Evolutionary conservation across 1,140 invertebrate species (phyloP), one percentile per base, ranked within the genome.

Genomic region (Drosophila nigrodunni): DNA sequence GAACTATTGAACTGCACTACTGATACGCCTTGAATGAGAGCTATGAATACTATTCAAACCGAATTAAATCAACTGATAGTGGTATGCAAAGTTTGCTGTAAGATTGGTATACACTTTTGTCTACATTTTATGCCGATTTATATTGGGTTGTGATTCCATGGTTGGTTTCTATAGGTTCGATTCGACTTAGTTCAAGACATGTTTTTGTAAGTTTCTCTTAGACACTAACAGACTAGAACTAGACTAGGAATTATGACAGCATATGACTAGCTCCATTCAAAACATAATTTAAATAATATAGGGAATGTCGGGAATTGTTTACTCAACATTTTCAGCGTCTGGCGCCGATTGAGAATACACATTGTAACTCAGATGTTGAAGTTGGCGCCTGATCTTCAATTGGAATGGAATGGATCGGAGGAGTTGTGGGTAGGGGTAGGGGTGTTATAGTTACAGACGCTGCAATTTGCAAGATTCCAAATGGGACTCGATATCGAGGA

Each of bases 351-450:
- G 11, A 62, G 30, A 35, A 68, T 39, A 34, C 69, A 21, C 52
- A 64, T 55, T 67, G 30, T 73, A 54, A 64, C 30, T 39, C 18
- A 46, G 44, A 39, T 34, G 43, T 47, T 47, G 35, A 21, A 35
- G 34, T 68, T 78, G 76, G 73, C 66, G 74, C 74, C 74, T 49
- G 50, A 74, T 69, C 65, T 55, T 59, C 49, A 77, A 60, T 68
- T 78, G 66, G 18, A 35, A 54, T 44, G 54, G 41, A 66, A 70
- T 82, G 80, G 39, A 21, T 52, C 41, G 73, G 47, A 46, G 62
- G 52, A 13, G 41, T 37, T 9, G 4, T 41, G 37, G 25, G 59
- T 21, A 21, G 47, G 54, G 8, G 47, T 11, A 21, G 35, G 49
- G 52, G 25, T 50, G 79, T 79, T 71, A 62, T 54, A 15, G 30